Evolutionary conservation across 2,113 vertebrate species (phyloP).

Genomic region (Triplophysa dalaica): DNA sequence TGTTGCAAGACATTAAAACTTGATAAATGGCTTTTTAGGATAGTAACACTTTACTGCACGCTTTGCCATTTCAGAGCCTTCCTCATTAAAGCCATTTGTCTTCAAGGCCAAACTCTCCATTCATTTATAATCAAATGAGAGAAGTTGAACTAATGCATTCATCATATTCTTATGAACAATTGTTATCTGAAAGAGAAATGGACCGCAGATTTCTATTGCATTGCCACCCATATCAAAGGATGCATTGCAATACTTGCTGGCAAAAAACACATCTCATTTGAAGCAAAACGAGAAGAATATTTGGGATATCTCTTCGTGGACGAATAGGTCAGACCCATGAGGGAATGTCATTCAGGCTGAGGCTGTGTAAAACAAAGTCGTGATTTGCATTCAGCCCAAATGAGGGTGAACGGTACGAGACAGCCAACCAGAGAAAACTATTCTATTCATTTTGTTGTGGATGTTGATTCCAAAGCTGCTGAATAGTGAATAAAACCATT

Average conservation of each 20-base stretch:
- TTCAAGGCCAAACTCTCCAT: slow-evolving; percentile 40
- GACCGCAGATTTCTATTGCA: slow-evolving; percentile 5
- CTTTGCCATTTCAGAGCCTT: slow-evolving; percentile 41
- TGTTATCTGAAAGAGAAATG: slow-evolving; percentile 27
- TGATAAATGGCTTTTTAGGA: slow-evolving; percentile 43
- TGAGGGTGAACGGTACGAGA: neutral
- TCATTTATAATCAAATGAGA: slow-evolving; percentile 45
- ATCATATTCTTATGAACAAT: slow-evolving; percentile 38
- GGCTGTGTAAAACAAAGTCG: neutral
- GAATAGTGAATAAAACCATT: slow-evolving; percentile 15
- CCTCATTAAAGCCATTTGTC: slow-evolving; percentile 42
- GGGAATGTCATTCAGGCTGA: slow-evolving; percentile 37
- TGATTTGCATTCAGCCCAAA: slow-evolving; percentile 7
- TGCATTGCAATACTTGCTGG: slow-evolving; percentile 36
- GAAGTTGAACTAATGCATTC: slow-evolving; percentile 43
- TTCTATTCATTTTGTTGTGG: neutral
- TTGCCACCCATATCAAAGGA: slow-evolving; percentile 29
- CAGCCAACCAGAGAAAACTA: neutral
- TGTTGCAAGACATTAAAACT: slow-evolving; percentile 29
- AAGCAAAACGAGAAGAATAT: slow-evolving; percentile 32
- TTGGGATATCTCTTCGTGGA: slow-evolving; percentile 23
- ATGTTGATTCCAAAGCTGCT: slow-evolving; percentile 2
- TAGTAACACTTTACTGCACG: slow-evolving; percentile 36
- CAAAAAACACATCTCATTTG: slow-evolving; percentile 39
- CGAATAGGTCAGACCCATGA: neutral